Evolutionary conservation across 2,888 invertebrate species (phyloP).

Genomic region (Chrysopilus asiliformis): DNA sequence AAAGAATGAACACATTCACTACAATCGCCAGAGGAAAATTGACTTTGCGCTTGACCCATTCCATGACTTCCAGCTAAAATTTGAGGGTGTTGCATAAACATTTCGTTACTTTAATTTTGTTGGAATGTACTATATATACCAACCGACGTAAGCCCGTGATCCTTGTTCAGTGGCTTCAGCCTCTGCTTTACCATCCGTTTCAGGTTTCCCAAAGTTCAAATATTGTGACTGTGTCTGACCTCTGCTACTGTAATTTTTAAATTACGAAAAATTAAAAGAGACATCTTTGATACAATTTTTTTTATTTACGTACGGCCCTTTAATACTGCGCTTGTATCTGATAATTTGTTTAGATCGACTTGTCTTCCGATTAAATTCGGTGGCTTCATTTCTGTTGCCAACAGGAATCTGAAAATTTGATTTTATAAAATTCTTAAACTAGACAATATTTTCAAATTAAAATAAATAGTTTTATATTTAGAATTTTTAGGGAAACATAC

Average conservation of each 20-base stretch:
- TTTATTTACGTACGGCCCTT: no score
- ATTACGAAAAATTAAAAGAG: neutral
- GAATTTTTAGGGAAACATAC: no score
- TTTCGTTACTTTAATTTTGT: neutral
- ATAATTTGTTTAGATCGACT: no score
- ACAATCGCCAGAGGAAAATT: conserved; percentile 56
- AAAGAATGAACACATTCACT: conserved; percentile 42
- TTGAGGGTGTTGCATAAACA: neutral
- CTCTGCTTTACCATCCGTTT: conserved; percentile 59
- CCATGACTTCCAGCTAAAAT: conserved; percentile 60
- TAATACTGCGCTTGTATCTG: no score
- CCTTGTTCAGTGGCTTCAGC: conserved; percentile 55
- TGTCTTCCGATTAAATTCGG: no score
- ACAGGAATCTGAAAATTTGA: no score
- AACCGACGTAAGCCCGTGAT: conserved; percentile 34
- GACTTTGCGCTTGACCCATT: conserved; percentile 83
- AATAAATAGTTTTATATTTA: no score
- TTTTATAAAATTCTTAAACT: no score
- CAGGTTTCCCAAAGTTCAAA: conserved; percentile 51
- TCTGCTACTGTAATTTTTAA: conserved; percentile 26
- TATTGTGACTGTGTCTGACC: conserved; percentile 81
- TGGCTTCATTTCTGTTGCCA: no score
- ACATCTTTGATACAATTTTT: neutral
- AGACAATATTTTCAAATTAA: no score
- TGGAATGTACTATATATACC: conserved; percentile 14